These are phyloP conservation scores for Masnerella sp. DNA, from an alignment of 2,888 invertebrate species.

Conservation along the genomic window DNA sequence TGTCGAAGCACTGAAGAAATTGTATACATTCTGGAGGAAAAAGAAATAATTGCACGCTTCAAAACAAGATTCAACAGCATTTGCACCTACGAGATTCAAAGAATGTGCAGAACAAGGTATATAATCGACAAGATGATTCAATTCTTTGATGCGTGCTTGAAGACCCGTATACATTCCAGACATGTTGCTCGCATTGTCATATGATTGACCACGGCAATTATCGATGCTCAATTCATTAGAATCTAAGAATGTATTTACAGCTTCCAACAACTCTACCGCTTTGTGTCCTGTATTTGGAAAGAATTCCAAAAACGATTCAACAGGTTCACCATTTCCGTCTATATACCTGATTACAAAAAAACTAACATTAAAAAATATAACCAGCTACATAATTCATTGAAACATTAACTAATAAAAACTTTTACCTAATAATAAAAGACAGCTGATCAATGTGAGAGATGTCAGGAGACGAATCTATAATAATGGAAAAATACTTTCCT, in stretches of 20 bases:
- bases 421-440: constrained; percentile 10
- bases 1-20: constrained; percentile 59
- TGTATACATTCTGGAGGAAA: constrained; percentile 63
- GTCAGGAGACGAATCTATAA: constrained; percentile 64
- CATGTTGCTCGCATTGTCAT: constrained; percentile 20
- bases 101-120: constrained; percentile 65
- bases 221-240: constrained; percentile 6
- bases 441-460: constrained; percentile 60
- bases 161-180: constrained; percentile 58
- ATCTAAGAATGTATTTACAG: constrained; percentile 1
- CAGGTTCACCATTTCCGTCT: constrained; percentile 13
- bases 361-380: too few relatives aligned
- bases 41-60: constrained; percentile 60
- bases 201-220: constrained; percentile 25
- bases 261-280: constrained; percentile 7
- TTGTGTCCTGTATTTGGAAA: constrained; percentile 25
- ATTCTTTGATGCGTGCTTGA: constrained; percentile 62
- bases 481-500: constrained; percentile 58
- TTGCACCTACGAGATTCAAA: constrained; percentile 62
- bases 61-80: constrained; percentile 62
- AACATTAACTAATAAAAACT: too few relatives aligned
- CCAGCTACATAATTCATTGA: too few relatives aligned
- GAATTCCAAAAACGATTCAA: constrained; percentile 27
- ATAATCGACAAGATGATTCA: constrained; percentile 60
- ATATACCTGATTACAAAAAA: constrained; percentile 15